Evolutionary conservation across 2,888 invertebrate genomes (phyloP), one percentile per base, ranked within the genome.

Genomic region (Sympetrum striolatum): DNA sequence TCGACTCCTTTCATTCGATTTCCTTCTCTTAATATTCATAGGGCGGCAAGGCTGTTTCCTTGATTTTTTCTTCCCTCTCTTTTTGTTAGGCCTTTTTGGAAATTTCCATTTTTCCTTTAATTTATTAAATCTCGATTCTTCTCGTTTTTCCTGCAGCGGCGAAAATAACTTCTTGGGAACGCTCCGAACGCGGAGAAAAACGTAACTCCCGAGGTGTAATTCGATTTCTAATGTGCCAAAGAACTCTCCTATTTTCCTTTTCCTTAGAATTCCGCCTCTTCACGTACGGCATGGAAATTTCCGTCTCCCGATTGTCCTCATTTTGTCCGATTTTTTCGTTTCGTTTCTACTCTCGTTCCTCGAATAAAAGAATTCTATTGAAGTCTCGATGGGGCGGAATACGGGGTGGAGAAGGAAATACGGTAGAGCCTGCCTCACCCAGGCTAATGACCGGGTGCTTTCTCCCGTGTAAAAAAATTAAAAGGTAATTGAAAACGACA

Each of bases 51-150:
- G 44, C 37, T 35, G 60, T 37, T 60, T 22, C 64, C 60, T 86
- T n/a, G n/a, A 37, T 64, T 64, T 48, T 58, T 86, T 64, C 37
- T n/a, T 37, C 37, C 37, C 31, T 82, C 35, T 14, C 86, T 86
- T 37, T 86, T 86, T 86, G 86, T 60, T n/a, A 14, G n/a, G 60
- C 37, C 81, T 53, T 86, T 86, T 86, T 12, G 86, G 60, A 86
- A 58, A 86, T 86, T 86, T 86, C 86, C 86, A 86, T 86, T 86
- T 86, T 86, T 64, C 86, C 86, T 64, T 86, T 86, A 86, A 86
- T 86, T 86, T 86, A 86, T 86, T 60, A 86, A 86, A 86, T 86
- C 60, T 86, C 86, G 86, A 86, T 86, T 86, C 86, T 86, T 86
- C 86, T 86, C 86, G 31, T 86, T 86, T 86, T 86, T 64, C 86